Percentiles rank a stretch among this genome's conserved stretches.
Conservation (phyloP, 2,797 vertebrate genomes). For the Protosalanx chinensis region DNA sequence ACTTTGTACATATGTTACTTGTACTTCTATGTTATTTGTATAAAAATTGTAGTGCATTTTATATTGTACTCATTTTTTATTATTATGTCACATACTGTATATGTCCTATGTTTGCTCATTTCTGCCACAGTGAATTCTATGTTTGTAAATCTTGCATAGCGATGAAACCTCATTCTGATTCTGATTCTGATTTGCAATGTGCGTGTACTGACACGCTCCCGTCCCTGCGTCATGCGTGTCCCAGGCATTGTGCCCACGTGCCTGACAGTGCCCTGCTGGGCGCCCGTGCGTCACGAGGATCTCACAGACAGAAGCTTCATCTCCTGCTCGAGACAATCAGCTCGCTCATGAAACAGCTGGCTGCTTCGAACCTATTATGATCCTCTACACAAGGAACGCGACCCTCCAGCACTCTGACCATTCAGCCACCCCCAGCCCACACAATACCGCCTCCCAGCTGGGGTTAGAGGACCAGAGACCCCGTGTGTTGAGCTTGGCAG, state of each 20-base stretch:
- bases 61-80: too few species aligned
- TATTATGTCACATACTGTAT: too few species aligned
- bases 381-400: background rate
- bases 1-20: too few species aligned
- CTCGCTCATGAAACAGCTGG: background rate
- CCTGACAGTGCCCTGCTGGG: background rate
- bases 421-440: background rate
- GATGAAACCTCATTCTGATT: too few species aligned
- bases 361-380: background rate
- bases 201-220: background rate
- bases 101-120: too few species aligned
- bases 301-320: constrained; percentile 1
- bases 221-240: background rate
- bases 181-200: background rate
- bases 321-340: background rate
- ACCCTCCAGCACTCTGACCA: background rate
- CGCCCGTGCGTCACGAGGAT: background rate
- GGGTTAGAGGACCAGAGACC: background rate
- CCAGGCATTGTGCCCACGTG: background rate
- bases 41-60: too few species aligned
- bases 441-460: background rate
- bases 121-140: too few species aligned
- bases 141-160: too few species aligned
- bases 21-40: too few species aligned
- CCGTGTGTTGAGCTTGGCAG: too few species aligned